phyloP scores from a whole-genome alignment of 2,888 invertebrate species.

The Agrilus cyanescens region DNA sequence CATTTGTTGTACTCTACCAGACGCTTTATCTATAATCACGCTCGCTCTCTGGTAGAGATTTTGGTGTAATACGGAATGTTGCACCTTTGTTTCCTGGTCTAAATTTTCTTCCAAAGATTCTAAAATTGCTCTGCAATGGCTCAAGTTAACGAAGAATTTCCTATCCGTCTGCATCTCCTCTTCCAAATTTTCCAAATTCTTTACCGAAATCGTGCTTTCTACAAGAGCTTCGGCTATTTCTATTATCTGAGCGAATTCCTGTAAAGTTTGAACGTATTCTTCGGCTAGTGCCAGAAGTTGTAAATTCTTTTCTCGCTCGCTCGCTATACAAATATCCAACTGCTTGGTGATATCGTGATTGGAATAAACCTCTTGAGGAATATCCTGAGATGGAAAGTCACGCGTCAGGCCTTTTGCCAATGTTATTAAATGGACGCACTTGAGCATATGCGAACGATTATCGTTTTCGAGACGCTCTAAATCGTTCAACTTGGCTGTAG shows the following conservation, averaged over 20 bases:
- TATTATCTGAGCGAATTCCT: constrained; percentile 77
- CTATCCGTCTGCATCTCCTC: constrained; percentile 83
- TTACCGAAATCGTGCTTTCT: constrained; percentile 64
- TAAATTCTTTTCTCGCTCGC: constrained; percentile 63
- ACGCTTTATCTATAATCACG: constrained; percentile 66
- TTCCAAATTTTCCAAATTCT: constrained; percentile 66
- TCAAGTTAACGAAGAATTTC: constrained; percentile 79
- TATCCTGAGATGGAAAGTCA: constrained; percentile 56
- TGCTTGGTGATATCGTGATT: constrained; percentile 57
- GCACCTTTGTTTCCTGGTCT: constrained; percentile 64
- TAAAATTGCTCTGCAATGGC: constrained; percentile 74
- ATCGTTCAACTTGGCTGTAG: constrained; percentile 53
- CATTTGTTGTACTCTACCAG: constrained; percentile 70
- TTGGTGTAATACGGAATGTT: constrained; percentile 62
- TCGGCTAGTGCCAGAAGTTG: constrained; percentile 66
- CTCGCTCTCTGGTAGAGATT: constrained; percentile 66
- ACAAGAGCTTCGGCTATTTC: constrained; percentile 72
- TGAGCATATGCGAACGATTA: constrained; percentile 51
- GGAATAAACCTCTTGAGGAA: constrained; percentile 53
- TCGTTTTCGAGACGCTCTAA: constrained; percentile 58
- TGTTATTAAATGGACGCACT: constrained; percentile 49
- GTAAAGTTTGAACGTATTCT: constrained; percentile 79
- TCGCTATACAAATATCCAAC: constrained; percentile 55
- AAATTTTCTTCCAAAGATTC: constrained; percentile 77
- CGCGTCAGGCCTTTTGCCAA: constrained; percentile 51